phyloP scores from a whole-genome alignment of 2,888 invertebrate genomes.

The Junonia oenone region DNA sequence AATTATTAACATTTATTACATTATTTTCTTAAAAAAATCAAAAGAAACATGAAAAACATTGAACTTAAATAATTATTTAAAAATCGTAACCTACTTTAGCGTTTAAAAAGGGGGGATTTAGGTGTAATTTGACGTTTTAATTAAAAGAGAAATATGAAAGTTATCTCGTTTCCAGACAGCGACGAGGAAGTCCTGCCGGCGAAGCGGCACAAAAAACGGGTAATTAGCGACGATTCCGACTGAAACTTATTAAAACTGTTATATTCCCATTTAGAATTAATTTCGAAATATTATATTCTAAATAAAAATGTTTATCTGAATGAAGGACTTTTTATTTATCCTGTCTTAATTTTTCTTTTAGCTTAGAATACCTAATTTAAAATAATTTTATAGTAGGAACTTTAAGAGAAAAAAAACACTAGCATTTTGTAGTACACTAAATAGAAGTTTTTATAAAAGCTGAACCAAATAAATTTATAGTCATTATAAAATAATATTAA shows the following conservation, averaged over 20 bases:
- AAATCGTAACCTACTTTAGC: background rate
- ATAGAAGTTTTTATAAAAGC: too few species aligned
- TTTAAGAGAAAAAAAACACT: too few species aligned
- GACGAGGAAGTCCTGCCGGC: conserved; percentile 49
- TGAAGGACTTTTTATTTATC: background rate
- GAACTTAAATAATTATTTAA: too few species aligned
- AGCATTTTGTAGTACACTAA: too few species aligned
- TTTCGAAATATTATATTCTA: conserved; percentile 24
- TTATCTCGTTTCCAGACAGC: conserved; percentile 39
- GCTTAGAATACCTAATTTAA: too few species aligned
- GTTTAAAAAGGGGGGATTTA: background rate
- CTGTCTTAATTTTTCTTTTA: too few species aligned
- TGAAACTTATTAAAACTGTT: conserved; percentile 29
- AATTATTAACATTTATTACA: too few species aligned
- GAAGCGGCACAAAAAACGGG: conserved; percentile 50
- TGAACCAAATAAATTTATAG: too few species aligned
- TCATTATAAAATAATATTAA: too few species aligned
- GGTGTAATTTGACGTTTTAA: conserved; percentile 13
- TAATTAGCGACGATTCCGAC: conserved; percentile 67
- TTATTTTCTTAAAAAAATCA: too few species aligned
- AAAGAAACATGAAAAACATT: too few species aligned
- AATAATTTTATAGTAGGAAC: too few species aligned
- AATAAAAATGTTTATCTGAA: background rate
- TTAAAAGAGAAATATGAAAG: conserved; percentile 24
- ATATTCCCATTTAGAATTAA: conserved; percentile 28